phyloP scores from a whole-genome alignment of 2,888 invertebrate species.

The Coenonympha arcania region DNA sequence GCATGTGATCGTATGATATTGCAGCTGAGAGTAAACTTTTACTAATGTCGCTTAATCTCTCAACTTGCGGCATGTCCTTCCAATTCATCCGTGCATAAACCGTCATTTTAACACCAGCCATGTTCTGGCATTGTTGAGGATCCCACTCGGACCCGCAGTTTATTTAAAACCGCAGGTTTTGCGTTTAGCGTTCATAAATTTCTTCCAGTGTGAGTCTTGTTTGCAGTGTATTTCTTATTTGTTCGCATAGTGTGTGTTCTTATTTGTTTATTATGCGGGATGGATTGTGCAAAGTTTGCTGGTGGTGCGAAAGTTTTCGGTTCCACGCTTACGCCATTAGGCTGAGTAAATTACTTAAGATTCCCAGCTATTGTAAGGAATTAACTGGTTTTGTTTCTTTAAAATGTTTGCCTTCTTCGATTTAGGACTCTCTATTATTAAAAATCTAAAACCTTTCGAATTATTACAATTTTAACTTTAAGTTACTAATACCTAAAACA shows the following conservation, averaged over 20 bases:
- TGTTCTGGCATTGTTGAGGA: constrained; percentile 13
- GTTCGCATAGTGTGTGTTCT: too few species aligned
- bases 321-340: constrained; percentile 20
- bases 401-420: background rate
- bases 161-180: constrained; percentile 8
- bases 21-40: too few species aligned
- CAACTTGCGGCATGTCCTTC: constrained; percentile 6
- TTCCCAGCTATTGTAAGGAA: background rate
- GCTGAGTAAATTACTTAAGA: constrained; percentile 16
- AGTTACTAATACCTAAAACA: too few species aligned
- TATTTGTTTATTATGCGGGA: too few species aligned
- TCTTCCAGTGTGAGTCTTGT: constrained; percentile 4
- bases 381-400: background rate
- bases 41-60: background rate
- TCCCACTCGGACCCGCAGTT: background rate
- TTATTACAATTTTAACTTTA: too few species aligned
- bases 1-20: too few species aligned
- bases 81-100: constrained; percentile 13
- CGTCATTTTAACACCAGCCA: constrained; percentile 12
- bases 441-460: too few species aligned
- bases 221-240: constrained; percentile 9
- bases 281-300: constrained; percentile 17
- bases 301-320: constrained; percentile 17
- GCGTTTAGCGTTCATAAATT: constrained; percentile 8
- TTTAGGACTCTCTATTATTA: too few species aligned